These are phyloP conservation scores for Alloplasta piceator DNA, from an alignment of 2,888 invertebrate species.

Conservation along the genomic window DNA sequence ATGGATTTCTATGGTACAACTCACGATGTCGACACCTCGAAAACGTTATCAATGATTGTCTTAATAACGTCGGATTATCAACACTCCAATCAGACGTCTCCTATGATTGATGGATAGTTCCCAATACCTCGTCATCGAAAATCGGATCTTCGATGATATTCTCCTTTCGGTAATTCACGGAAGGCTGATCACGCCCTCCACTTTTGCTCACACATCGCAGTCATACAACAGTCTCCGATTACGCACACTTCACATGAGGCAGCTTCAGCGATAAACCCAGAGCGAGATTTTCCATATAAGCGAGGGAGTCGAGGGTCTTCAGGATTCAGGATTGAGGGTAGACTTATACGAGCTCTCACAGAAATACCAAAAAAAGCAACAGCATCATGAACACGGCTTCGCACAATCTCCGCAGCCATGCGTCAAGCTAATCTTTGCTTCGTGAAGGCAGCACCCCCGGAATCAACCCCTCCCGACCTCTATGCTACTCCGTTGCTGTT, in stretches of 20 bases:
- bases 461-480: slow-evolving; percentile 22
- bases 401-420: slow-evolving; percentile 75
- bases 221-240: slow-evolving; percentile 4
- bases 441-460: slow-evolving; percentile 60
- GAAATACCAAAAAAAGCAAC: slow-evolving; percentile 45
- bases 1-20: no score
- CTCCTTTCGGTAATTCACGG: slow-evolving; percentile 32
- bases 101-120: no score
- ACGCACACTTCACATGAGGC: slow-evolving; percentile 28
- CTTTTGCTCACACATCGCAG: not conserved
- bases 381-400: slow-evolving; percentile 30
- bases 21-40: no score
- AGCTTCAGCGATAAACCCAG: slow-evolving; percentile 53
- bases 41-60: no score
- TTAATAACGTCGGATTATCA: no score
- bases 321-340: slow-evolving; percentile 35
- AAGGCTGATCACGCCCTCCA: slow-evolving; percentile 21
- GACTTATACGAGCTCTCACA: slow-evolving; percentile 51
- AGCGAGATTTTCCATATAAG: slow-evolving; percentile 60
- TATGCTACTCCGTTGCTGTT: slow-evolving; percentile 65
- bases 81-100: no score
- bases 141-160: slow-evolving; percentile 49
- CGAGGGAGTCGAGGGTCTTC: slow-evolving; percentile 51
- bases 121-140: no score
- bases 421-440: slow-evolving; percentile 77